Evolutionary conservation across 2,888 invertebrate species (phyloP), one percentile per base, ranked within the genome.

Genomic region (Heliconius aoede): DNA sequence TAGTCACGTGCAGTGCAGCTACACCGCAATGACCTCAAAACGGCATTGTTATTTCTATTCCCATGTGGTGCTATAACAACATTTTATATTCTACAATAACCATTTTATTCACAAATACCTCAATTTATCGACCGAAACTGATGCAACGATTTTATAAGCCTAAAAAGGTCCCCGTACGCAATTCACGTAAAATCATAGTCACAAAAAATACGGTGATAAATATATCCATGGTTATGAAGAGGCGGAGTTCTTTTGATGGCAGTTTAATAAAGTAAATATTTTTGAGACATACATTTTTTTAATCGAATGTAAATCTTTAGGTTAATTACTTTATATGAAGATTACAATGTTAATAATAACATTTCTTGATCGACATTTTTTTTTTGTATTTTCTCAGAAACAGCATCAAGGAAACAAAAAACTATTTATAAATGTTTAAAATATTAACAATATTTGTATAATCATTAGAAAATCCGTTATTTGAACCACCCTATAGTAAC

Each of bases 91-190:
- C 46, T 51, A 68, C 21, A 68, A 51, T 46, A 46, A 46, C 46
- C 46, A 18, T 46, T 46, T 46, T 5, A 46, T 21, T 46, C 46
- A 46, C 46, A 46, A 46, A 69, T 55, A 55, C 36, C 60, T 71
- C 24, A 60, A 60, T 55, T 60, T 55, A 71, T 71, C 24, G 40
- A 71, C 32, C 71, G 71, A 24, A 32, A 58, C 71, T 71, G 32
- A 55, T 32, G n/a, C 51, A 55, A 32, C 55, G 36, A 71, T 71
- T 71, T 71, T 71, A 58, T 71, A 58, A 18, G 30, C 71, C n/a
- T 58, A 58, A 55, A 71, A 71, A 55, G 18, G 21, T 18, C 71
- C 71, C 58, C 0, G 32, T 55, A 24, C 58, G 30, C 71, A 46
- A 46, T 68, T 46, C 71, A 55, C 58, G 55, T 30, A 24, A 71